Percentiles rank a stretch among this genome's conserved stretches.
phyloP scores from a whole-genome alignment of 2,888 invertebrate genomes.

The Meiosimyza decipiens region DNA sequence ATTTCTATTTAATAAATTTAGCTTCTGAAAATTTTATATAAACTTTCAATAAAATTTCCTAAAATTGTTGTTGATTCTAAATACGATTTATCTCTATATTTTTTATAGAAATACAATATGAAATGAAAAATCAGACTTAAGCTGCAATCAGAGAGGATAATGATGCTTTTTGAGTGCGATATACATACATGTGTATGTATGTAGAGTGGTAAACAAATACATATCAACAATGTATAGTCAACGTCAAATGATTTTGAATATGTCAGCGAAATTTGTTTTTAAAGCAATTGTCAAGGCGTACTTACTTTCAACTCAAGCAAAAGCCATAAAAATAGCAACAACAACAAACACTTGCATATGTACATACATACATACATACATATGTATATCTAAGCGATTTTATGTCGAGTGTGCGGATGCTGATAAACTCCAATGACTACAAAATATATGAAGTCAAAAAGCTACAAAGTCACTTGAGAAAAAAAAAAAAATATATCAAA shows the following conservation, averaged over 20 bases:
- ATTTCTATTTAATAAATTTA: too few species aligned
- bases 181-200: not conserved
- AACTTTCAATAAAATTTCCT: too few species aligned
- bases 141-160: slow-evolving; percentile 56
- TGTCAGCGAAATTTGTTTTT: slow-evolving; percentile 58
- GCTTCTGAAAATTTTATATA: too few species aligned
- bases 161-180: slow-evolving; percentile 48
- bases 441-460: slow-evolving; percentile 21
- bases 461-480: slow-evolving; percentile 38
- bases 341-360: slow-evolving; percentile 37
- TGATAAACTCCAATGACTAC: slow-evolving; percentile 50
- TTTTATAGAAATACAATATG: not conserved
- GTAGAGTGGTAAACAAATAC: not conserved
- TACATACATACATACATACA: not conserved
- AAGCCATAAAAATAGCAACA: slow-evolving; percentile 57
- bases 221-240: not conserved
- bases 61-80: too few species aligned
- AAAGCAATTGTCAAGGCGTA: slow-evolving; percentile 46
- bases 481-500: slow-evolving; percentile 9
- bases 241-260: slow-evolving; percentile 51
- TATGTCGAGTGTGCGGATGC: slow-evolving; percentile 53
- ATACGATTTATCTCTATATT: too few species aligned
- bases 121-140: slow-evolving; percentile 46
- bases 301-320: slow-evolving; percentile 39
- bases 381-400: slow-evolving; percentile 59